A percentile compares a stretch with the other conserved stretches of the same genome.
Evolutionary conservation across 1,140 invertebrate genomes (phyloP).

Genomic region (Sitophilus oryzae): DNA sequence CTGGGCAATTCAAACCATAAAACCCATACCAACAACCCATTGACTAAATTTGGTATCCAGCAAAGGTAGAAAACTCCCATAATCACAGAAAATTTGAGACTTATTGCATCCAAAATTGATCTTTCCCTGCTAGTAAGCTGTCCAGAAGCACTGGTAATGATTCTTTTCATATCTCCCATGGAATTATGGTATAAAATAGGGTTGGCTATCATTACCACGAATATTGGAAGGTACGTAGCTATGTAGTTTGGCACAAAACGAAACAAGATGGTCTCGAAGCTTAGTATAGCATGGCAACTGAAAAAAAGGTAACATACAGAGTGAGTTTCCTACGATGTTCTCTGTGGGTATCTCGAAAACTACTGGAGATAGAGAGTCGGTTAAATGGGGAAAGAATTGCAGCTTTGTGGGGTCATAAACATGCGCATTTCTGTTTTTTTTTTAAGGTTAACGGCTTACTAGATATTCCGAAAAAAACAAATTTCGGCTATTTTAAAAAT

Average conservation of each 20-base stretch:
- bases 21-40: constrained; percentile 68
- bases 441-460: too few species aligned
- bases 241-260: constrained; percentile 73
- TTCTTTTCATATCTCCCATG: constrained; percentile 56
- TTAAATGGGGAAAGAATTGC: too few species aligned
- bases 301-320: constrained; percentile 34
- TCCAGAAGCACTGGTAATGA: constrained; percentile 54
- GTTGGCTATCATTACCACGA: constrained; percentile 68
- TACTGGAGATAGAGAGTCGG: too few species aligned
- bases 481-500: too few species aligned
- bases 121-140: constrained; percentile 67
- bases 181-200: constrained; percentile 65
- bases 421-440: too few species aligned
- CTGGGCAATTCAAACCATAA: constrained; percentile 67
- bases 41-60: constrained; percentile 75
- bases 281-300: constrained; percentile 65
- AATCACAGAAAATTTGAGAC: constrained; percentile 68
- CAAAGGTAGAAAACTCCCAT: constrained; percentile 74
- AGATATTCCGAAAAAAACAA: too few species aligned
- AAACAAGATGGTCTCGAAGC: constrained; percentile 53
- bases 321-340: too few species aligned
- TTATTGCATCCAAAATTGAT: constrained; percentile 61
- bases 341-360: too few species aligned
- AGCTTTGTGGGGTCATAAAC: too few species aligned
- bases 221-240: constrained; percentile 66